Conservation (phyloP, 2,888 invertebrate species). For the Chloromyia formosa region DNA sequence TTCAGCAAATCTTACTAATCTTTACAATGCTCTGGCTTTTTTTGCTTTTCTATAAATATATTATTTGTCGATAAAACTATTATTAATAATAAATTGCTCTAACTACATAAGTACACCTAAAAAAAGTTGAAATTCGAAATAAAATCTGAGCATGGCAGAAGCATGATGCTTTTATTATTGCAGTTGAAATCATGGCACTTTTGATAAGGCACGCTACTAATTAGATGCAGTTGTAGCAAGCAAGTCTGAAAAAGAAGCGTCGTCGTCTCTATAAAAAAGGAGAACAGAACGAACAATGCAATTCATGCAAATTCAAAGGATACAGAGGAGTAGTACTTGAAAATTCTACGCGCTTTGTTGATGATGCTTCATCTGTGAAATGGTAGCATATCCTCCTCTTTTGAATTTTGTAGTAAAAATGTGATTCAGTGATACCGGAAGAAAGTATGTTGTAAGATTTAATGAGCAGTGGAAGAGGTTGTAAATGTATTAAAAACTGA, state of each 20-base stretch:
- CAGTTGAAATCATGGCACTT: no score
- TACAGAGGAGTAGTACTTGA: no score
- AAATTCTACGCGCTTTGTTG: conserved; percentile 11
- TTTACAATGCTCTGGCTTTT: no score
- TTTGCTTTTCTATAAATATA: background rate
- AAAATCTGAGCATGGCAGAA: background rate
- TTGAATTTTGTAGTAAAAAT: no score
- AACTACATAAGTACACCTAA: no score
- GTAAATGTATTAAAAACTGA: no score
- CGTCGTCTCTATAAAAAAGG: no score
- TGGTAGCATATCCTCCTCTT: background rate
- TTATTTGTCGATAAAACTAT: background rate
- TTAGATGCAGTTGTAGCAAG: conserved; percentile 29
- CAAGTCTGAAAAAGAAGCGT: no score
- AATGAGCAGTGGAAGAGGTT: no score
- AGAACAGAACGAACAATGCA: background rate
- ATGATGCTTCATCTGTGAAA: background rate
- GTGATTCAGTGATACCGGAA: no score
- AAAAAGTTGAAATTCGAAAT: background rate
- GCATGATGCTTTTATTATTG: background rate
- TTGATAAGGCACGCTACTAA: conserved; percentile 14
- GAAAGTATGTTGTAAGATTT: no score
- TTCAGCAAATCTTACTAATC: no score
- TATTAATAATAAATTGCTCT: background rate
- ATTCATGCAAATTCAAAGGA: conserved; percentile 6